Evolutionary conservation across 2,888 invertebrate genomes (phyloP).

Genomic region (Acanthacorydalis orientalis): DNA sequence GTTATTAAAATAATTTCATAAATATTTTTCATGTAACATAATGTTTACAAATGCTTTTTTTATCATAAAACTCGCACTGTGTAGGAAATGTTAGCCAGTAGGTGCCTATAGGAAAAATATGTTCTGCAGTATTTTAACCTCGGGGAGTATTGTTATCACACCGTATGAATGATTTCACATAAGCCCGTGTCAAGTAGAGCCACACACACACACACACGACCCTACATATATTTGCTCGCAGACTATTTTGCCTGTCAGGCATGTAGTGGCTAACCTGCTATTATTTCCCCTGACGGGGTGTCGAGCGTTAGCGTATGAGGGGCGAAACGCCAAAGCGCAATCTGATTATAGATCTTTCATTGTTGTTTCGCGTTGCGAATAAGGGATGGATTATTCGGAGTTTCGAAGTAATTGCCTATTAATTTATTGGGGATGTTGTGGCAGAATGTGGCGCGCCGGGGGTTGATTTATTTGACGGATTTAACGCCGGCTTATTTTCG

Average conservation of each 20-base stretch:
- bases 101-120: too few relatives aligned
- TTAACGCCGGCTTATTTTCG: too few relatives aligned
- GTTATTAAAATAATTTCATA: too few relatives aligned
- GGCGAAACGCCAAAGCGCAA: not conserved
- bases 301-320: not conserved
- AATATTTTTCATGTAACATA: too few relatives aligned
- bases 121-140: too few relatives aligned
- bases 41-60: too few relatives aligned
- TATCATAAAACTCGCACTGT: too few relatives aligned
- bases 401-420: not conserved
- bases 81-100: too few relatives aligned
- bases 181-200: not conserved
- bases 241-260: constrained; percentile 12
- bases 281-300: not conserved
- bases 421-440: not conserved
- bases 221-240: not conserved
- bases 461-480: too few relatives aligned
- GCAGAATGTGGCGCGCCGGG: too few relatives aligned
- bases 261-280: constrained; percentile 26
- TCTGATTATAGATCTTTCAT: not conserved
- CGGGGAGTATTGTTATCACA: too few relatives aligned
- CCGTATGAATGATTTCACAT: too few relatives aligned
- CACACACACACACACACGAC: not conserved
- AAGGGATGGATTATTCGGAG: not conserved
- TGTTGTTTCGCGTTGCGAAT: not conserved